Evolutionary conservation across 2,888 invertebrate species (phyloP).

Genomic region (Cataglyphis livida): DNA sequence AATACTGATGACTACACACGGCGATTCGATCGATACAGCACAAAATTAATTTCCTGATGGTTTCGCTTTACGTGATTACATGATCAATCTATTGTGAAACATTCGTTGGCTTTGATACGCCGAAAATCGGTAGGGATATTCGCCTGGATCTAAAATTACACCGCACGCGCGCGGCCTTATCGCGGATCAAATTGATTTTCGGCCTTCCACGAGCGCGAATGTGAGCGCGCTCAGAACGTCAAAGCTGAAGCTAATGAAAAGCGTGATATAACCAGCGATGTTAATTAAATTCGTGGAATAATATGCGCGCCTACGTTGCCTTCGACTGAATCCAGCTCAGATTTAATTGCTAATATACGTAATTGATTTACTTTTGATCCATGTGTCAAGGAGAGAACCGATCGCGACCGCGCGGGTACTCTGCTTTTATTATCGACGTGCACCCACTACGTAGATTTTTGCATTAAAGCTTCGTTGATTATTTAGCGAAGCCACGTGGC

Average conservation of each 20-base stretch:
- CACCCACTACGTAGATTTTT: conserved; percentile 12
- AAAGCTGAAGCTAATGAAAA: conserved; percentile 30
- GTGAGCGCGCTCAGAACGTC: background rate
- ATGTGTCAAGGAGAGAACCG: conserved; percentile 10
- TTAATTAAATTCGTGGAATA: conserved; percentile 46
- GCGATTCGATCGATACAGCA: conserved; percentile 22
- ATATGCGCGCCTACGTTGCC: conserved; percentile 10
- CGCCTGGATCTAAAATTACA: conserved; percentile 47
- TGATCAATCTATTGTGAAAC: conserved; percentile 50
- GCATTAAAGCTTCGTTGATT: conserved; percentile 34
- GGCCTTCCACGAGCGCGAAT: background rate
- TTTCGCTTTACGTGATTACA: conserved; percentile 39
- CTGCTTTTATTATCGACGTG: conserved; percentile 8
- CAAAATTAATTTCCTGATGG: conserved; percentile 43
- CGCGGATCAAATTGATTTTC: conserved; percentile 49
- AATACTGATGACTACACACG: background rate
- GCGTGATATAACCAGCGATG: conserved; percentile 13
- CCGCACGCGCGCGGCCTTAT: conserved; percentile 24
- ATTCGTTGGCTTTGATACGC: conserved; percentile 47
- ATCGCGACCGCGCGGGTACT: background rate
- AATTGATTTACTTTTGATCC: conserved; percentile 38
- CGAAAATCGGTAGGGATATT: conserved; percentile 36
- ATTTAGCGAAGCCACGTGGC: conserved; percentile 32
- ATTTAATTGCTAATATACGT: conserved; percentile 41
- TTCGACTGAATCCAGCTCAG: conserved; percentile 13